phyloP scores from a whole-genome alignment of 2,797 vertebrate species.

The Notamacropus eugenii region DNA sequence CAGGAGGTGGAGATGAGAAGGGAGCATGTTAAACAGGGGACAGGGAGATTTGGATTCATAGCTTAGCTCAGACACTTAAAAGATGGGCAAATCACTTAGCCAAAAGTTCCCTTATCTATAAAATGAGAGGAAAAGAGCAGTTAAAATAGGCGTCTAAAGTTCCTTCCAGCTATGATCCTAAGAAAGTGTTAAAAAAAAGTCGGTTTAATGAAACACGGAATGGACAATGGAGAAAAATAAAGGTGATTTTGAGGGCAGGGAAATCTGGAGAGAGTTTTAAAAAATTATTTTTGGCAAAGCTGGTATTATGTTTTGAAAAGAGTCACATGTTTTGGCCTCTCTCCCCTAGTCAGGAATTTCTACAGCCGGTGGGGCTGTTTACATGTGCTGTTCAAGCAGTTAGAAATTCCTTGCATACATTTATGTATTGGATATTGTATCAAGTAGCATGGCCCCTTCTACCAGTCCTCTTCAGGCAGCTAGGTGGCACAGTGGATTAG shows the following conservation, averaged over 20 bases:
- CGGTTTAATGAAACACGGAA: not conserved
- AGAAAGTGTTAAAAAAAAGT: not conserved
- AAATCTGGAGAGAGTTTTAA: not conserved
- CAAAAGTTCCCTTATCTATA: not conserved
- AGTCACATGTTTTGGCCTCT: conserved; percentile 24
- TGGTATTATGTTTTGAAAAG: conserved; percentile 13
- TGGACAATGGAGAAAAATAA: not conserved
- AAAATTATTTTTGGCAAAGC: not conserved
- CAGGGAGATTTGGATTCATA: not conserved
- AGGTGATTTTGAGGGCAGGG: not conserved
- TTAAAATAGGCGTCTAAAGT: not conserved
- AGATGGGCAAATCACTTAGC: not conserved
- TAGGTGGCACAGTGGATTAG: not conserved
- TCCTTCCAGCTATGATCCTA: not conserved
- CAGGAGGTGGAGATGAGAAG: not conserved
- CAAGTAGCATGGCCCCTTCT: conserved; percentile 36
- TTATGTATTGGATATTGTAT: conserved; percentile 25
- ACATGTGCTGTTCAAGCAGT: not conserved
- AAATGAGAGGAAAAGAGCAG: not conserved
- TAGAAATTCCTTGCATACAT: conserved; percentile 49
- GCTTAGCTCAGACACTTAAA: not conserved
- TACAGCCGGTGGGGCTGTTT: not conserved
- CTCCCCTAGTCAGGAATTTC: not conserved
- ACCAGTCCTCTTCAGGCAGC: not conserved
- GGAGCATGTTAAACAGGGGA: not conserved